A percentile compares a stretch with the other conserved stretches of the same genome.
Conservation (phyloP, 2,888 invertebrate species). For the Callyntrura guangdongensis region DNA sequence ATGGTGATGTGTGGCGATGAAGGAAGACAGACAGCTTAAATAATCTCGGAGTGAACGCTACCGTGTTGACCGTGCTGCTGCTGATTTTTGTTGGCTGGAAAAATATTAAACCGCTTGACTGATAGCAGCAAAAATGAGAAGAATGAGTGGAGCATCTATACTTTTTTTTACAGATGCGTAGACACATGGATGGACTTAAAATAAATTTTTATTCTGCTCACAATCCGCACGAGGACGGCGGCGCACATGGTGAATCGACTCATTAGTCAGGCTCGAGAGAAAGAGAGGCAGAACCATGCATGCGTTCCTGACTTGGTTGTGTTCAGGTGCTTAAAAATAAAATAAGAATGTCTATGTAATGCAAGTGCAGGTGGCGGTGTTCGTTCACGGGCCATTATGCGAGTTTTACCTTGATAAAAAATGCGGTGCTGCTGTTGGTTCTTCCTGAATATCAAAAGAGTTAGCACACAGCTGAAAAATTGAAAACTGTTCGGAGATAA, state of each 20-base stretch:
- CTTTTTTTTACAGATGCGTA: background rate
- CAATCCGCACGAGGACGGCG: background rate
- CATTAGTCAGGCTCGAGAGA: constrained; percentile 28
- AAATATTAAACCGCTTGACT: constrained; percentile 1
- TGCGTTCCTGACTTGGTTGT: background rate
- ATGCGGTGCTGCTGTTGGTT: background rate
- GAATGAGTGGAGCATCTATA: background rate
- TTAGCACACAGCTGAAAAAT: background rate
- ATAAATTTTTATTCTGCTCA: constrained; percentile 54
- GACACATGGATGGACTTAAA: background rate
- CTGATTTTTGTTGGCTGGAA: background rate
- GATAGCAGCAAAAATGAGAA: constrained; percentile 2
- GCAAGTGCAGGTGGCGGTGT: background rate
- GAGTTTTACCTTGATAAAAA: constrained; percentile 18
- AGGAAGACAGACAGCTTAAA: background rate
- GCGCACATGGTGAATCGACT: constrained; percentile 31
- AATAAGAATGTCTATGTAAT: background rate
- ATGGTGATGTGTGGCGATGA: background rate
- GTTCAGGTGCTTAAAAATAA: background rate
- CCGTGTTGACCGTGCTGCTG: background rate
- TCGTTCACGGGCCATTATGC: background rate
- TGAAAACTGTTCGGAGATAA: too few species aligned
- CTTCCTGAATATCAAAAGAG: constrained; percentile 47
- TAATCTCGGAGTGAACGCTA: background rate
- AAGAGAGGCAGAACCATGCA: too few species aligned